Conservation (phyloP, 2,888 invertebrate genomes). For the Xylocampa areola region DNA sequence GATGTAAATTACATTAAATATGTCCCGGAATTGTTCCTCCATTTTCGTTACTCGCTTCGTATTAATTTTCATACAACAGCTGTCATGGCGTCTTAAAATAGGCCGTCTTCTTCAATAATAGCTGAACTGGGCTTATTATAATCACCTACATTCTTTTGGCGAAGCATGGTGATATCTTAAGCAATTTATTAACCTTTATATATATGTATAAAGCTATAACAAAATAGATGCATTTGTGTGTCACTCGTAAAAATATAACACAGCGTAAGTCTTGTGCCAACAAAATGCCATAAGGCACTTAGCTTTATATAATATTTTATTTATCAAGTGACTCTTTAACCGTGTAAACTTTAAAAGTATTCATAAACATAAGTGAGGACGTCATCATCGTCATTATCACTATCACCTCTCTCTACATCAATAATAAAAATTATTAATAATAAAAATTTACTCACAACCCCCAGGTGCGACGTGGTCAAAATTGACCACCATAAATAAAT, state of each 20-base stretch:
- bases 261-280: not conserved
- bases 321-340: too few relatives aligned
- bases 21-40: slow-evolving; percentile 1
- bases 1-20: slow-evolving; percentile 17
- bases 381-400: too few relatives aligned
- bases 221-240: slow-evolving; percentile 1
- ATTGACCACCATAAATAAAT: too few relatives aligned
- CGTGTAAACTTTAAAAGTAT: too few relatives aligned
- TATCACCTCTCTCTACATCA: too few relatives aligned
- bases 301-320: not conserved
- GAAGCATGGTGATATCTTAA: slow-evolving; percentile 1
- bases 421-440: too few relatives aligned
- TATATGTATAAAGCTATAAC: slow-evolving; percentile 11
- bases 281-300: not conserved
- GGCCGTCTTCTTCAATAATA: slow-evolving; percentile 18
- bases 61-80: slow-evolving; percentile 26
- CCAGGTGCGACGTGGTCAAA: too few relatives aligned
- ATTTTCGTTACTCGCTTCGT: slow-evolving; percentile 7
- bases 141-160: slow-evolving; percentile 14
- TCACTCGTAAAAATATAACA: not conserved
- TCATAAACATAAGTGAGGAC: too few relatives aligned
- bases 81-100: slow-evolving; percentile 38
- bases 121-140: slow-evolving; percentile 17
- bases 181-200: slow-evolving; percentile 18
- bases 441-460: too few relatives aligned